Evolutionary conservation across 2,888 invertebrate genomes (phyloP).

Genomic region (Ornithoptera priamus): DNA sequence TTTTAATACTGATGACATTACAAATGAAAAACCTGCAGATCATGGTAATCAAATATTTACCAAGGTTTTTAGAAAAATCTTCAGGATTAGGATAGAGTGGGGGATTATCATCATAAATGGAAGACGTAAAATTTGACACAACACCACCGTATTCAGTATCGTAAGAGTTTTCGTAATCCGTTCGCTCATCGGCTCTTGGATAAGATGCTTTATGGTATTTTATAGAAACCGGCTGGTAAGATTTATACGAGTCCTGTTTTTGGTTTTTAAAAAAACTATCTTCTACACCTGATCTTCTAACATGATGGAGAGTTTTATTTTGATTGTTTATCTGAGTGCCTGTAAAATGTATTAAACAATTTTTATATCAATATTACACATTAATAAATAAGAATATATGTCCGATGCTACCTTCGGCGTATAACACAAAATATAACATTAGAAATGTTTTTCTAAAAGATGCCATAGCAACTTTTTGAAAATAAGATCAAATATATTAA

Average conservation of each 20-base stretch:
- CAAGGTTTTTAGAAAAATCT: constrained; percentile 59
- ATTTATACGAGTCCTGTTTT: constrained; percentile 59
- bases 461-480: constrained; percentile 15
- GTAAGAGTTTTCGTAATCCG: constrained; percentile 69
- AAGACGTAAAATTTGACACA: constrained; percentile 73
- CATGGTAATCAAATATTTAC: constrained; percentile 39
- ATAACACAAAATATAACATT: constrained; percentile 42
- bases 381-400: constrained; percentile 12
- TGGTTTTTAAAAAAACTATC: constrained; percentile 58
- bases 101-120: constrained; percentile 74
- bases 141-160: constrained; percentile 73
- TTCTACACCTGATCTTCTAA: constrained; percentile 50
- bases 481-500: neutral
- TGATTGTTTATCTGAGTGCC: constrained; percentile 55
- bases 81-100: constrained; percentile 75
- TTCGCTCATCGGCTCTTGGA: constrained; percentile 58
- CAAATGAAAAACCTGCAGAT: neutral
- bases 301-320: constrained; percentile 60
- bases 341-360: constrained; percentile 38
- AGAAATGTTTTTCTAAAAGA: constrained; percentile 41
- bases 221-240: constrained; percentile 64
- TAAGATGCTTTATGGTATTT: constrained; percentile 63
- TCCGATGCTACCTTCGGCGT: constrained; percentile 41
- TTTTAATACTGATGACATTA: neutral
- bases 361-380: neutral